A percentile compares a stretch with the other conserved stretches of the same genome.
phyloP scores from a whole-genome alignment of 2,888 invertebrate species.

The Ashinkailepas kermadecensis region DNA sequence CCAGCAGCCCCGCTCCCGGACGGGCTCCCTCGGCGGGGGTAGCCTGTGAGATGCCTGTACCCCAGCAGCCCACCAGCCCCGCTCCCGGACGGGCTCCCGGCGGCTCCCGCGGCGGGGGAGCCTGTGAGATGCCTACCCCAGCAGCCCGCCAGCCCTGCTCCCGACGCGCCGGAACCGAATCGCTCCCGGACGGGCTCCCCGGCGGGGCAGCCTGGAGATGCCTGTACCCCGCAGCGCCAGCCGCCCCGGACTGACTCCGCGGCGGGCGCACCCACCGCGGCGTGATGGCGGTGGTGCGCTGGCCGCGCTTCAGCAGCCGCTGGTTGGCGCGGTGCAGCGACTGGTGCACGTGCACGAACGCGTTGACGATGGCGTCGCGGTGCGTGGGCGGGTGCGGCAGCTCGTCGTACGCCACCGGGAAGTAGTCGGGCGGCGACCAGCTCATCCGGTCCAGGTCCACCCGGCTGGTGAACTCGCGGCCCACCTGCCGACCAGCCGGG shows the following conservation, averaged over 20 bases:
- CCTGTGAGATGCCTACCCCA: too few species aligned
- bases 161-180: too few species aligned
- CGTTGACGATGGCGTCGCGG: slow-evolving; percentile 96
- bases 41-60: too few species aligned
- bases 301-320: slow-evolving; percentile 80
- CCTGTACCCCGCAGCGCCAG: too few species aligned
- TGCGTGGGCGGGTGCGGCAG: slow-evolving; percentile 64
- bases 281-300: slow-evolving; percentile 94
- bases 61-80: too few species aligned
- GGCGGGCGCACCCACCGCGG: slow-evolving; percentile 53
- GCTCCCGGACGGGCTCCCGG: too few species aligned
- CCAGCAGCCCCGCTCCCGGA: too few species aligned
- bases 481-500: slow-evolving; percentile 52
- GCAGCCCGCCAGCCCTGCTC: too few species aligned
- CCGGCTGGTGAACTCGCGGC: slow-evolving; percentile 90
- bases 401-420: slow-evolving; percentile 52
- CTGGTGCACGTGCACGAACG: slow-evolving; percentile 96
- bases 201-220: too few species aligned
- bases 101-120: too few species aligned
- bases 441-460: slow-evolving; percentile 83
- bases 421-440: slow-evolving; percentile 80
- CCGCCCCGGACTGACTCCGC: not conserved
- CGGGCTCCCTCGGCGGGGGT: too few species aligned
- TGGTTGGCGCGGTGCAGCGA: slow-evolving; percentile 92
- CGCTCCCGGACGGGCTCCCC: too few species aligned